Conservation (phyloP, 1,140 invertebrate species). For the Lasioglossum baleicum region DNA sequence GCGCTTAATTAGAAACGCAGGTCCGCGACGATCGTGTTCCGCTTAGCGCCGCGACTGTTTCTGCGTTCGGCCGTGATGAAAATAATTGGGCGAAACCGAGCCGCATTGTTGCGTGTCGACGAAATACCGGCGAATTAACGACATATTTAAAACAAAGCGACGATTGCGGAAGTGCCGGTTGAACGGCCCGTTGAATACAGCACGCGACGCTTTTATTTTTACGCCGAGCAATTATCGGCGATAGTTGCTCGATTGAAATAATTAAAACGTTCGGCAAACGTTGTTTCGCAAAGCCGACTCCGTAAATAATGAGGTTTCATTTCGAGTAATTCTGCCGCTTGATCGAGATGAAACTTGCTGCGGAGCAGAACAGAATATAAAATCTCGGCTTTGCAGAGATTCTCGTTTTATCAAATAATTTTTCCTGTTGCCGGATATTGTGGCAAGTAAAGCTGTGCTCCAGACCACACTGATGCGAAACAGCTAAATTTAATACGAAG, state of each 20-base stretch:
- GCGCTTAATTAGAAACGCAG: slow-evolving; percentile 33
- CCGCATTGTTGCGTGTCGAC: neutral
- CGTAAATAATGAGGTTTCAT: neutral
- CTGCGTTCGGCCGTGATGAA: neutral
- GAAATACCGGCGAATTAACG: slow-evolving; percentile 9
- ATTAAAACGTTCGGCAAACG: slow-evolving; percentile 24
- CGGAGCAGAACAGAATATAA: no score
- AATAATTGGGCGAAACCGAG: slow-evolving; percentile 34
- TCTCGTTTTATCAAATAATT: no score
- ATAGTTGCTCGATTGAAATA: neutral
- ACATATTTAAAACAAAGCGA: slow-evolving; percentile 7
- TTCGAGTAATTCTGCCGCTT: no score
- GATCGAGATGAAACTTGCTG: no score
- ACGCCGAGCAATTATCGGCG: slow-evolving; percentile 11
- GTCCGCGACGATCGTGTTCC: neutral
- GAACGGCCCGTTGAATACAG: neutral
- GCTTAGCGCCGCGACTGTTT: slow-evolving; percentile 5
- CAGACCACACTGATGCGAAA: no score
- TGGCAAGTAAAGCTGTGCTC: no score
- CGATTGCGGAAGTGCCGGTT: slow-evolving; percentile 8
- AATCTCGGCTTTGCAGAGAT: no score
- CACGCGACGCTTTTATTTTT: slow-evolving; percentile 1
- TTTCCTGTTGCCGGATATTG: no score
- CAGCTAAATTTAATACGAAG: no score
- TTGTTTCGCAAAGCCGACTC: neutral